Percentiles rank a stretch among this genome's conserved stretches.
phyloP scores from a whole-genome alignment of 2,888 invertebrate species.

The Scelioninae gen. 1 region DNA sequence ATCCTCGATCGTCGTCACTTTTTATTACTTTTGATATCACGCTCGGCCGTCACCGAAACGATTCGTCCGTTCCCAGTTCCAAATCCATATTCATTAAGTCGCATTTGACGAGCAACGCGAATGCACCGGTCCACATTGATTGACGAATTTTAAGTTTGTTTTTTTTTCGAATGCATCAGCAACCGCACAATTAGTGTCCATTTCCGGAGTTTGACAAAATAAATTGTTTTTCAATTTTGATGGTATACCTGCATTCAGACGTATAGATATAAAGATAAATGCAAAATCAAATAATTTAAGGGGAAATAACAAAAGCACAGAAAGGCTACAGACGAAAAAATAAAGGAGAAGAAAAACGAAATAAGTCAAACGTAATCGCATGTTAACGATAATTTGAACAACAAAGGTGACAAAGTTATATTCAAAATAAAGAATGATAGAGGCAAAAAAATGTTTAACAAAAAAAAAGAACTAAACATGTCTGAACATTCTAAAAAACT shows the following conservation, averaged over 20 bases:
- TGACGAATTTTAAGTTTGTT: neutral
- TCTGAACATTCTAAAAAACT: conserved; percentile 58
- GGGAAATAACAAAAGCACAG: conserved; percentile 75
- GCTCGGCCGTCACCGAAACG: conserved; percentile 48
- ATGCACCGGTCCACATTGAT: neutral
- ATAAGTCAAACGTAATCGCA: conserved; percentile 57
- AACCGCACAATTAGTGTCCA: conserved; percentile 44
- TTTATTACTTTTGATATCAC: conserved; percentile 68
- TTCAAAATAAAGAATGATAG: neutral
- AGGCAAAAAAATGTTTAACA: conserved; percentile 6
- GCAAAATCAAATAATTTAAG: conserved; percentile 75
- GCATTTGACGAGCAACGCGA: neutral
- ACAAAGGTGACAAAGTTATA: conserved; percentile 1
- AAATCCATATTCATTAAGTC: neutral
- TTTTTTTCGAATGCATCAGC: neutral
- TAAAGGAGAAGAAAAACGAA: conserved; percentile 53
- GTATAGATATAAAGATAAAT: conserved; percentile 68
- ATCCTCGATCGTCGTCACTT: conserved; percentile 52
- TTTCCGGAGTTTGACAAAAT: conserved; percentile 12
- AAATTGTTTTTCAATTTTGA: conserved; percentile 66
- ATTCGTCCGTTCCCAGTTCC: conserved; percentile 2
- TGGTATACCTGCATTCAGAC: conserved; percentile 72
- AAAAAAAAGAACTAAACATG: conserved; percentile 37
- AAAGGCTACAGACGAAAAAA: conserved; percentile 65
- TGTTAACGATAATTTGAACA: conserved; percentile 39